These are phyloP conservation scores for Periophthalmus modestus DNA, from an alignment of 2,113 vertebrate genomes.

Conservation along the genomic window DNA sequence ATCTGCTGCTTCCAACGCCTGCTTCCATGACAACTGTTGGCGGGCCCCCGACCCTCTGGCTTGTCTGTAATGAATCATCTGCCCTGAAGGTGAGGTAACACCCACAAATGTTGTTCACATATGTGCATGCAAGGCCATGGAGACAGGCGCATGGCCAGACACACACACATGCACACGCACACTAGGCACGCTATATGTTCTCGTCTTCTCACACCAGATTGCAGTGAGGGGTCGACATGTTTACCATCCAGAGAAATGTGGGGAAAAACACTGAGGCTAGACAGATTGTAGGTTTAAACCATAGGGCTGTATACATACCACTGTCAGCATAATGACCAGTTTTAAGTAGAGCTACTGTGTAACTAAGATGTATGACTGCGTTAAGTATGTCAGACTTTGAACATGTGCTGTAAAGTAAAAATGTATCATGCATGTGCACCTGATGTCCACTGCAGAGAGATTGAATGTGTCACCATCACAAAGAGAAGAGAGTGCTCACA, in stretches of 20 bases:
- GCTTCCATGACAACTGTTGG: slow-evolving; percentile 71
- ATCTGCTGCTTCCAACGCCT: slow-evolving; percentile 56
- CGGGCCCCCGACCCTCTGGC: slow-evolving; percentile 54
- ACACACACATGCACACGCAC: slow-evolving; percentile 4
- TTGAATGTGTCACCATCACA: background rate
- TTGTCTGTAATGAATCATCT: slow-evolving; percentile 66
- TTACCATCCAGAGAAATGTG: slow-evolving; percentile 19
- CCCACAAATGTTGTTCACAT: slow-evolving; percentile 43
- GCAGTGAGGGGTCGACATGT: slow-evolving; percentile 27
- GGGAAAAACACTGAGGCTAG: slow-evolving; percentile 1
- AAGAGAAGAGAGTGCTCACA: slow-evolving; percentile 5
- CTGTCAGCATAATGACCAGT: background rate
- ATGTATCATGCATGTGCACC: slow-evolving; percentile 11
- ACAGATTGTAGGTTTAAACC: slow-evolving; percentile 3
- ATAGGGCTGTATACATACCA: background rate
- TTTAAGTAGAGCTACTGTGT: slow-evolving; percentile 13
- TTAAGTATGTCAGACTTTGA: background rate
- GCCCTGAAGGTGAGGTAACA: slow-evolving; percentile 53
- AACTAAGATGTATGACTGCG: slow-evolving; percentile 6
- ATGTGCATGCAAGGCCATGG: slow-evolving; percentile 25
- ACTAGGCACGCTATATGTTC: background rate
- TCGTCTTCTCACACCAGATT: slow-evolving; percentile 13
- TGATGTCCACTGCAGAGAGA: slow-evolving; percentile 17
- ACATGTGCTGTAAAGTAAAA: slow-evolving; percentile 8
- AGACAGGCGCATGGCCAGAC: slow-evolving; percentile 4